Evolutionary conservation across 1,140 invertebrate species (phyloP).

Genomic region (Drosophila kanapiae): DNA sequence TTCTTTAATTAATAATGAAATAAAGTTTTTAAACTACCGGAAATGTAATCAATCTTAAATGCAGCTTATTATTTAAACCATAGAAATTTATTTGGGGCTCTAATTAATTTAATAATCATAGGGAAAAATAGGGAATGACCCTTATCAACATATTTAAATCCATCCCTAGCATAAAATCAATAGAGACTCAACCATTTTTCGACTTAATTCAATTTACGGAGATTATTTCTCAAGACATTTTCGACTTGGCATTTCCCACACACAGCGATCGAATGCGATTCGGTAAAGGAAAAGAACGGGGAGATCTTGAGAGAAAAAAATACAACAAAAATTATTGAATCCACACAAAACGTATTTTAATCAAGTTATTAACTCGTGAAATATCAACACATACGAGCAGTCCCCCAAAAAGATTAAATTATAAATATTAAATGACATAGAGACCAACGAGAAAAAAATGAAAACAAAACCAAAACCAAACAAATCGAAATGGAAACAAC

Average conservation of each 20-base stretch:
- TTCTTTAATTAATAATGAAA: neutral
- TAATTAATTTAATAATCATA: slow-evolving; percentile 5
- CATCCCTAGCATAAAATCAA: slow-evolving; percentile 1
- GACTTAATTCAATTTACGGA: slow-evolving; percentile 74
- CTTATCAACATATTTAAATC: slow-evolving; percentile 18
- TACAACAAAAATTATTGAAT: slow-evolving; percentile 32
- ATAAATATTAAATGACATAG: slow-evolving; percentile 78
- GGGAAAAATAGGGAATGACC: slow-evolving; percentile 13
- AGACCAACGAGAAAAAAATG: slow-evolving; percentile 52
- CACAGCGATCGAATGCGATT: slow-evolving; percentile 46
- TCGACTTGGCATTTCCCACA: slow-evolving; percentile 70
- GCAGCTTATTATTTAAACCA: neutral
- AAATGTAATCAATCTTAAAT: neutral
- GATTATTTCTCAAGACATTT: slow-evolving; percentile 48
- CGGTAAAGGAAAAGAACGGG: slow-evolving; percentile 1
- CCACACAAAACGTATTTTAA: slow-evolving; percentile 66
- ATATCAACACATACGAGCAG: slow-evolving; percentile 72
- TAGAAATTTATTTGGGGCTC: neutral
- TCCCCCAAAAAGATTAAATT: slow-evolving; percentile 70
- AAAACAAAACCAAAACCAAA: slow-evolving; percentile 37
- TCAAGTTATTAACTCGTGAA: slow-evolving; percentile 83
- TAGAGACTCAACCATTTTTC: slow-evolving; percentile 40
- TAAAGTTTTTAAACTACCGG: neutral
- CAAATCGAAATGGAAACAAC: slow-evolving; percentile 56
- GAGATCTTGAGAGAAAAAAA: slow-evolving; percentile 22